Conservation (phyloP, 2,113 vertebrate genomes). For the Pampusana beccarii region DNA sequence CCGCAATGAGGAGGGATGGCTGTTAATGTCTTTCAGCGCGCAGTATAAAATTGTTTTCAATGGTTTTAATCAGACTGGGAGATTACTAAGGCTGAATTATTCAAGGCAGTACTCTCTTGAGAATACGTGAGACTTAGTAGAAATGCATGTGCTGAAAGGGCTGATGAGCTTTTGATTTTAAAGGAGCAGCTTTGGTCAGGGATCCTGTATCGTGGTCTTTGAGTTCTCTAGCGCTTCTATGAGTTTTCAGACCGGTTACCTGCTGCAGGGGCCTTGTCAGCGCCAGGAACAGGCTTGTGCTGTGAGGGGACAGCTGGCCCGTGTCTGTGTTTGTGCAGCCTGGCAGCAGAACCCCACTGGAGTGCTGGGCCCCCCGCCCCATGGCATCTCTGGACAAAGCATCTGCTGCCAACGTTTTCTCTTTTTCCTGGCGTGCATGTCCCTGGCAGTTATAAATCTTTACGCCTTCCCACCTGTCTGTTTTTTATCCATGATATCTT, state of each 20-base stretch:
- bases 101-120: neutral
- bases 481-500: neutral
- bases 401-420: neutral
- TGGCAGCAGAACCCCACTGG: neutral
- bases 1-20: neutral
- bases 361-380: neutral
- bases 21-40: neutral
- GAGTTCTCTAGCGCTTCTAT: neutral
- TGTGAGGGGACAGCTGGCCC: neutral
- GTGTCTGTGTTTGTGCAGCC: neutral
- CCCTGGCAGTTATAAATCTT: neutral
- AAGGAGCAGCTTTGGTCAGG: neutral
- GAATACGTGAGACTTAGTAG: neutral
- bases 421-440: neutral
- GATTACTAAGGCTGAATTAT: neutral
- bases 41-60: neutral
- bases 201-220: neutral
- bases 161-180: neutral
- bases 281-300: rapidly evolving
- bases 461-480: neutral
- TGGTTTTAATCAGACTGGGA: neutral
- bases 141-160: neutral
- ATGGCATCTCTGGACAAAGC: neutral
- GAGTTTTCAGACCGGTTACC: neutral
- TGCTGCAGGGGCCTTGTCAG: neutral